A percentile compares a stretch with the other conserved stretches of the same genome.
Conservation (phyloP, 2,113 vertebrate genomes). For the Misgurnus mizolepis region DNA sequence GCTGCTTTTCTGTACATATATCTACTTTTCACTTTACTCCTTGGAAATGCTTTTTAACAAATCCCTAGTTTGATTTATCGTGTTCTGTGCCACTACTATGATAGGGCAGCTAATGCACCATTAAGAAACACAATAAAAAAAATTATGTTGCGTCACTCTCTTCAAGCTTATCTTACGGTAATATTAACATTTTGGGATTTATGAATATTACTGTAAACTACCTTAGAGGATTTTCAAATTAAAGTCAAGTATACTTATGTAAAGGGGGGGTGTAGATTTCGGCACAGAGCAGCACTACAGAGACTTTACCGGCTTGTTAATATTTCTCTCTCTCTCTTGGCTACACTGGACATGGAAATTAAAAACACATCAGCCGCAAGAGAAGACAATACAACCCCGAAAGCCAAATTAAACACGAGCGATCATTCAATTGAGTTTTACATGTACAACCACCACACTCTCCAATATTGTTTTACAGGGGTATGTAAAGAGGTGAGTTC, state of each 20-base stretch:
- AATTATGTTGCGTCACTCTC: not conserved
- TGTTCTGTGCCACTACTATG: constrained; percentile 21
- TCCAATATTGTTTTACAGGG: constrained; percentile 27
- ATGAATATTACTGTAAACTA: constrained; percentile 7
- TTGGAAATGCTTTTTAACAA: constrained; percentile 25
- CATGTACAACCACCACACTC: constrained; percentile 1
- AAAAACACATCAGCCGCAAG: not conserved
- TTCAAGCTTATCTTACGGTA: constrained; percentile 12
- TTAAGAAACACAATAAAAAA: constrained; percentile 18
- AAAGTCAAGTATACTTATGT: not conserved
- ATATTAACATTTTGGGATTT: constrained; percentile 26
- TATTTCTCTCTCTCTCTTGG: not conserved
- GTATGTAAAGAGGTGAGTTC: constrained; percentile 18
- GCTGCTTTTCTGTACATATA: constrained; percentile 31
- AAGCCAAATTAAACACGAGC: not conserved
- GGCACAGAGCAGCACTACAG: constrained; percentile 17
- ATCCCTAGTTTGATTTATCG: constrained; percentile 20
- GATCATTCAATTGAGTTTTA: constrained; percentile 5
- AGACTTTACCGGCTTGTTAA: constrained; percentile 14
- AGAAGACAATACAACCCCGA: not conserved
- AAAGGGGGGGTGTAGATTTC: not conserved
- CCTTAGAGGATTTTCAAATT: not conserved
- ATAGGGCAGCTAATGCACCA: constrained; percentile 42
- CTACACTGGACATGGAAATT: not conserved
- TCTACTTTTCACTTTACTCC: constrained; percentile 9